These are phyloP conservation scores for Pterophyllum scalare DNA, from an alignment of 2,113 vertebrate genomes.

Conservation along the genomic window DNA sequence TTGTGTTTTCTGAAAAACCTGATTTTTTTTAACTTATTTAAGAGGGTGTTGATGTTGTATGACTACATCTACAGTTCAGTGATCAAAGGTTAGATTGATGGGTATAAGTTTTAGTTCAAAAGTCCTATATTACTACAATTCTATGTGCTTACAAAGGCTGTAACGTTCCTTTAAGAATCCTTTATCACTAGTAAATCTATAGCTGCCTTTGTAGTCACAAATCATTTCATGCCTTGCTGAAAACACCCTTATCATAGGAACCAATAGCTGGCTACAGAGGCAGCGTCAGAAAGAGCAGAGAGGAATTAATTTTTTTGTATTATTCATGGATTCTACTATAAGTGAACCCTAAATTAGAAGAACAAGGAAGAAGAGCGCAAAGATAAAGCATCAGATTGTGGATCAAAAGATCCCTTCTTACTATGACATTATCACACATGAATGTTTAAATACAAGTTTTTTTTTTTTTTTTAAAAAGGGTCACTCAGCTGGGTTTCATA, in stretches of 20 bases:
- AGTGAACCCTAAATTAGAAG: not conserved
- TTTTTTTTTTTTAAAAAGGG: not conserved
- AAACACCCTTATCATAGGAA: not conserved
- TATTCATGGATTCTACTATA: not conserved
- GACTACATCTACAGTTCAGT: not conserved
- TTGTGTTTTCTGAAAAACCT: too few species aligned
- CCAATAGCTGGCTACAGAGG: not conserved
- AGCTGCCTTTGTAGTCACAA: not conserved
- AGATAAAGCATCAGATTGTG: not conserved
- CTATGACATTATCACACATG: not conserved
- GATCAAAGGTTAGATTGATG: too few species aligned
- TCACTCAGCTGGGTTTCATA: not conserved
- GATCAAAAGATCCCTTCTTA: not conserved
- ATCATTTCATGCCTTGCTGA: conserved; percentile 10
- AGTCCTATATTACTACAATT: not conserved
- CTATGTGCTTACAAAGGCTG: not conserved
- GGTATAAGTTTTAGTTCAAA: accelerated
- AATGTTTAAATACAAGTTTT: not conserved
- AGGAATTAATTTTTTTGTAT: not conserved
- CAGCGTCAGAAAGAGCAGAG: not conserved
- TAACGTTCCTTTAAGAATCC: not conserved
- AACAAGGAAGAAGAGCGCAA: not conserved
- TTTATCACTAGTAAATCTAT: not conserved
- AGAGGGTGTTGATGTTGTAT: too few species aligned
- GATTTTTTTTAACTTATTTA: too few species aligned